Evolutionary conservation across 2,113 vertebrate genomes (phyloP).

Genomic region (Malurus melanocephalus): DNA sequence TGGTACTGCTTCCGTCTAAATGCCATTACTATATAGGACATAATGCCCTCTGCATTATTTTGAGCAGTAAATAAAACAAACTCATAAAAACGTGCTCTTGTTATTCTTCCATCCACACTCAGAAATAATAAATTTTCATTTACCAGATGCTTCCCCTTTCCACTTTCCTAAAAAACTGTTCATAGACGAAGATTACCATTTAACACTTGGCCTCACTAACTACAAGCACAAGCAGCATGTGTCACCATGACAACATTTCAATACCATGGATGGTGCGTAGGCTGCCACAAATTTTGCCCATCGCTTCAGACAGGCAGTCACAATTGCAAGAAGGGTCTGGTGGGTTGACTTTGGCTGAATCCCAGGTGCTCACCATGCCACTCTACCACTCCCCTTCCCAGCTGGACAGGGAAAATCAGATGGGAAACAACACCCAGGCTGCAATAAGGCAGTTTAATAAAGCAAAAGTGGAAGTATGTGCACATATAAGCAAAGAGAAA

Average conservation of each 20-base stretch:
- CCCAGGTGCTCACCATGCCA: neutral
- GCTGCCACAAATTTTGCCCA: neutral
- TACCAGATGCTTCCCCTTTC: neutral
- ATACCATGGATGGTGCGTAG: neutral
- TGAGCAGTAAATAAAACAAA: neutral
- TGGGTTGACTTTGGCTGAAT: neutral
- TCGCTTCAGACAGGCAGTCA: neutral
- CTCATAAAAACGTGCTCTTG: neutral
- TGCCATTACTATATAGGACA: neutral
- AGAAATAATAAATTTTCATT: neutral
- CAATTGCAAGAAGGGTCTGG: neutral
- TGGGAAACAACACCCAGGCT: neutral
- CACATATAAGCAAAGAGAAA: neutral
- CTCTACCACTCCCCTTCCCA: neutral
- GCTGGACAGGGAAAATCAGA: neutral
- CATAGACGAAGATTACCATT: neutral
- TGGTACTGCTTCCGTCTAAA: neutral
- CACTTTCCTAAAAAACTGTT: neutral
- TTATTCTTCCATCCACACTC: neutral
- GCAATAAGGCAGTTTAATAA: neutral
- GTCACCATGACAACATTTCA: neutral
- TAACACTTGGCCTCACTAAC: neutral
- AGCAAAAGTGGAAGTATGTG: fast-evolving
- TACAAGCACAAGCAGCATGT: neutral
- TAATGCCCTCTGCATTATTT: neutral